These are phyloP conservation scores for Ceratitis capitata DNA, from an alignment of 1,140 invertebrate genomes.

Conservation along the genomic window DNA sequence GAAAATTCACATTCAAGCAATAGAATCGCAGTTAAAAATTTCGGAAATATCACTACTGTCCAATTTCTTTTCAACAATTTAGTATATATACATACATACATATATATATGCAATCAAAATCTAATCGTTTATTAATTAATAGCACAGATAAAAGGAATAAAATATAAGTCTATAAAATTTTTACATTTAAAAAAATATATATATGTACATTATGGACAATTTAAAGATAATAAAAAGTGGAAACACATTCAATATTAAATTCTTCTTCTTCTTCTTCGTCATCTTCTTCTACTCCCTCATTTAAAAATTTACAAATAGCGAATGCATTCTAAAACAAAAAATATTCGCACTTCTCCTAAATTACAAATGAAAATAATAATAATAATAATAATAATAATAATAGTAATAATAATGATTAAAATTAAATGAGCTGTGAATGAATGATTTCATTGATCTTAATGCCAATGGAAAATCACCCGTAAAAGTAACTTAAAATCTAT, in stretches of 20 bases:
- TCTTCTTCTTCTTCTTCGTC: not conserved
- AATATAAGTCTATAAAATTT: not conserved
- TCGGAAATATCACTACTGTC: too few relatives aligned
- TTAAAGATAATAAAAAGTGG: slow-evolving; percentile 5
- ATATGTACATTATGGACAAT: not conserved
- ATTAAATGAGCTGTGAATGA: not conserved
- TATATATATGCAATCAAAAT: too few relatives aligned
- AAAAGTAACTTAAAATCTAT: not conserved
- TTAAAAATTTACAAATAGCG: not conserved
- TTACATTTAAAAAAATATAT: too few relatives aligned
- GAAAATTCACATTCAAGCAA: too few relatives aligned
- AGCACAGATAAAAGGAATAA: not conserved
- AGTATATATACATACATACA: not conserved
- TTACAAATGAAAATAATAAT: not conserved
- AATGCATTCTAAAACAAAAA: not conserved
- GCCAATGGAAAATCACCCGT: not conserved
- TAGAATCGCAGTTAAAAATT: too few relatives aligned
- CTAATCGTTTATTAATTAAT: too few relatives aligned
- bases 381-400: not conserved
- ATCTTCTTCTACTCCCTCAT: not conserved
- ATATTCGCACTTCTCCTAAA: not conserved
- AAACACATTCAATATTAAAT: slow-evolving; percentile 11
- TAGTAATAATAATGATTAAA: not conserved
- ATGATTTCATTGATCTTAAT: not conserved
- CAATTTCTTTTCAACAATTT: not conserved